These are phyloP conservation scores for Pica pica DNA, from an alignment of 2,113 vertebrate genomes.

Conservation along the genomic window DNA sequence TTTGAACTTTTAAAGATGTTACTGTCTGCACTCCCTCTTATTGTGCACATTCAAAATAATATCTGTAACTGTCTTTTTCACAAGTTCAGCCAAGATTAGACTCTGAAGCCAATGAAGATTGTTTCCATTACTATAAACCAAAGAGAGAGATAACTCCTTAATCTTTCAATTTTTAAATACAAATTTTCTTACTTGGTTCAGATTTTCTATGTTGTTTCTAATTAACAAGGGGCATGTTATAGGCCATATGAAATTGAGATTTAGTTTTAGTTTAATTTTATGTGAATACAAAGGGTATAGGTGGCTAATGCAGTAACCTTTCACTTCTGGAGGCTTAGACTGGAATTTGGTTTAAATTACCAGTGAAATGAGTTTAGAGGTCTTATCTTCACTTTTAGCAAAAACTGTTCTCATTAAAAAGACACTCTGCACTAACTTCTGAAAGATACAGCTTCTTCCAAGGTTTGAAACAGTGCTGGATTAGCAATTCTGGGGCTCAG, in stretches of 20 bases:
- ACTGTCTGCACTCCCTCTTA: neutral
- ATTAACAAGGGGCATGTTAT: conserved; percentile 21
- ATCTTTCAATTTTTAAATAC: conserved; percentile 47
- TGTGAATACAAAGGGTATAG: neutral
- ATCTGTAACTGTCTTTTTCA: conserved; percentile 19
- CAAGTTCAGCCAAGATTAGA: conserved; percentile 22
- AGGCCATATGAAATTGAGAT: conserved; percentile 11
- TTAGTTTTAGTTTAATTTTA: conserved; percentile 43
- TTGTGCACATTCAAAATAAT: conserved; percentile 2
- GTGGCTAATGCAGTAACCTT: neutral
- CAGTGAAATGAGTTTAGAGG: neutral
- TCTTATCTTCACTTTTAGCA: neutral
- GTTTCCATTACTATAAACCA: conserved; percentile 21
- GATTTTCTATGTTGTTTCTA: conserved; percentile 12
- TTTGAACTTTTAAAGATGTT: conserved; percentile 15
- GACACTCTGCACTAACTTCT: neutral
- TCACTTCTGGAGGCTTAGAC: conserved; percentile 21
- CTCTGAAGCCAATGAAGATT: neutral
- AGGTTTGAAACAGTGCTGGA: neutral
- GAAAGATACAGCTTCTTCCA: neutral
- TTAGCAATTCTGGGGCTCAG: neutral
- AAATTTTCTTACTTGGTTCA: conserved; percentile 35
- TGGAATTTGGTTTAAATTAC: conserved; percentile 19
- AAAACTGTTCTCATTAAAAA: neutral
- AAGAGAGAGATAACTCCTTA: conserved; percentile 38